Conservation (phyloP, 2,888 invertebrate species). For the Agonopterix subpropinquella region DNA sequence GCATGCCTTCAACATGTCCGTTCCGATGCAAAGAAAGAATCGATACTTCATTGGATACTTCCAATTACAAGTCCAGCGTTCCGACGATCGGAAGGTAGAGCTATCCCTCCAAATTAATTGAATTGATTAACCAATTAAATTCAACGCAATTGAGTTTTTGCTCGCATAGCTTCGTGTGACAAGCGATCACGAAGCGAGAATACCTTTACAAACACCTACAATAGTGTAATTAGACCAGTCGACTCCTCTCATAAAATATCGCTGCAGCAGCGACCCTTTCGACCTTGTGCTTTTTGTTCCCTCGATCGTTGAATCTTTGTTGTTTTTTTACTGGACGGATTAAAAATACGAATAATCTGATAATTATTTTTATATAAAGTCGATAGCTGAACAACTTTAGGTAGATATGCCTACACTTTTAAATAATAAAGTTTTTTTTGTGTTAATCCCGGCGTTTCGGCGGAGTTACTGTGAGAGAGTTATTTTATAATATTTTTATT, state of each 20-base stretch:
- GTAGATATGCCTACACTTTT: too few relatives aligned
- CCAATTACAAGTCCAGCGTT: conserved; percentile 51
- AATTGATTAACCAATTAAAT: conserved; percentile 71
- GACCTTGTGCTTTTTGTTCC: neutral
- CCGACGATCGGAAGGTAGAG: conserved; percentile 37
- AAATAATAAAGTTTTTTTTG: too few relatives aligned
- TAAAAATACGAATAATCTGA: too few relatives aligned
- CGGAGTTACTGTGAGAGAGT: too few relatives aligned
- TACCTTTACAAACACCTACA: conserved; percentile 4
- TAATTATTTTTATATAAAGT: too few relatives aligned
- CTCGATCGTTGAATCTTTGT: too few relatives aligned
- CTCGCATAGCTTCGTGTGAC: conserved; percentile 3
- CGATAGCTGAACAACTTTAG: too few relatives aligned
- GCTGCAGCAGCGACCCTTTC: neutral
- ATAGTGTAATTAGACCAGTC: conserved; percentile 2
- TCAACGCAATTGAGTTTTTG: conserved; percentile 9
- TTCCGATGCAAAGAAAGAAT: conserved; percentile 55
- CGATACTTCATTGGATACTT: conserved; percentile 27
- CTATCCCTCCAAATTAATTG: conserved; percentile 53
- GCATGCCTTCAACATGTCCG: conserved; percentile 49
- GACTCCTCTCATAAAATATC: neutral
- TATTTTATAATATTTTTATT: too few relatives aligned
- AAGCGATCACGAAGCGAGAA: conserved; percentile 1
- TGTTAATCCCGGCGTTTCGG: too few relatives aligned
- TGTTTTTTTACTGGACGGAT: too few relatives aligned